Conservation (phyloP, 2,797 vertebrate genomes). For the Bryconaethiops microstoma region DNA sequence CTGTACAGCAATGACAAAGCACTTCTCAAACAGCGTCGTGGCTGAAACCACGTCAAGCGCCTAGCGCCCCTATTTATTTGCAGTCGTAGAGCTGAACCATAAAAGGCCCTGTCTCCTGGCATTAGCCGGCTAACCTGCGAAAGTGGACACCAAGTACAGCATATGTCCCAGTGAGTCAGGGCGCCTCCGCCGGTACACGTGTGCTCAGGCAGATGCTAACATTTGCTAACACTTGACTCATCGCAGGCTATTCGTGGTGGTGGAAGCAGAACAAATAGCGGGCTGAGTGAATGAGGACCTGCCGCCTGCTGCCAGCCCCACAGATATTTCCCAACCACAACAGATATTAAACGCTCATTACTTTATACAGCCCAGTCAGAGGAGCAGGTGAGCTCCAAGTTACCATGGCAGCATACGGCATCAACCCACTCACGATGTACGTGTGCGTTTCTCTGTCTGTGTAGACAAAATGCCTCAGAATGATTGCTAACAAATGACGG, state of each 20-base stretch:
- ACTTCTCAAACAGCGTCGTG: neutral
- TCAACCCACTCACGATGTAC: conserved; percentile 57
- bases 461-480: neutral
- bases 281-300: conserved; percentile 22
- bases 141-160: conserved; percentile 14
- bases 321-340: conserved; percentile 50
- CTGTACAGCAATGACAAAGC: neutral
- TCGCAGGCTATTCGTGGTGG: neutral
- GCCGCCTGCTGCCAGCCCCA: conserved; percentile 36
- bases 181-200: neutral
- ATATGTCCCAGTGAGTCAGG: conserved; percentile 31
- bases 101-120: neutral
- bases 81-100: neutral
- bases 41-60: neutral
- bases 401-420: conserved; percentile 69
- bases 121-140: conserved; percentile 16
- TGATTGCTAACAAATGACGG: neutral
- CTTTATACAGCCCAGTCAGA: conserved; percentile 51
- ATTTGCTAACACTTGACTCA: conserved; percentile 19
- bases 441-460: too few relatives aligned
- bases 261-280: neutral
- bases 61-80: neutral
- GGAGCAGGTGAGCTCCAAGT: conserved; percentile 69
- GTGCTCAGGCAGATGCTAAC: conserved; percentile 12
- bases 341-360: conserved; percentile 61